Conservation (phyloP, 2,113 vertebrate species). For the Gambusia holbrooki region DNA sequence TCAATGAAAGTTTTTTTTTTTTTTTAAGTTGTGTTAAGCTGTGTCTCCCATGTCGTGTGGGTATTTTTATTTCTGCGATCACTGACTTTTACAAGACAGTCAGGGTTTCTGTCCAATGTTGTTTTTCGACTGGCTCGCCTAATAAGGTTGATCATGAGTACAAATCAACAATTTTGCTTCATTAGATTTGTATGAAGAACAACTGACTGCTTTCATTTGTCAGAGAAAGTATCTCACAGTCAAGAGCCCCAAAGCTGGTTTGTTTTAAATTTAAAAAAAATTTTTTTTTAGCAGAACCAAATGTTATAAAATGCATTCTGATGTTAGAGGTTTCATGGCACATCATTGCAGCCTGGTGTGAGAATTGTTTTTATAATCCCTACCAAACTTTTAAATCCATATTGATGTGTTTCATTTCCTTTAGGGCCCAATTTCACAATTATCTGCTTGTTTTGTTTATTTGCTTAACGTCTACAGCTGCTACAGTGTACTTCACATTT, state of each 20-base stretch:
- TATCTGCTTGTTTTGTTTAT: not conserved
- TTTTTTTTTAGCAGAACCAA: not conserved
- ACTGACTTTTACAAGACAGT: not conserved
- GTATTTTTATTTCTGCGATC: not conserved
- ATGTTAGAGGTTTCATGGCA: not conserved
- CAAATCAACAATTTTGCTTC: conserved; percentile 53
- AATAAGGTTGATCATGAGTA: conserved; percentile 56
- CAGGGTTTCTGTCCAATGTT: conserved; percentile 17
- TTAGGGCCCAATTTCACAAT: no score
- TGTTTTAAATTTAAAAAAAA: not conserved
- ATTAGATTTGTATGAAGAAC: conserved; percentile 66
- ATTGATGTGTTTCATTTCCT: no score
- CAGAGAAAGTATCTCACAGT: conserved; percentile 15
- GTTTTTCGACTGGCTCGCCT: conserved; percentile 40
- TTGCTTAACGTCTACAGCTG: not conserved
- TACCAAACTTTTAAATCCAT: not conserved
- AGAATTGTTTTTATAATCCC: not conserved
- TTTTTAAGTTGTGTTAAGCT: conserved; percentile 4
- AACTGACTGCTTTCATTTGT: conserved; percentile 46
- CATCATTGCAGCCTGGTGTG: not conserved
- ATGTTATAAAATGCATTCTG: not conserved
- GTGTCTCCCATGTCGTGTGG: not conserved
- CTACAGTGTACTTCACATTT: no score
- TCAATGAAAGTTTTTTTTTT: no score
- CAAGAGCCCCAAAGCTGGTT: conserved; percentile 2